Conservation (phyloP, 2,113 vertebrate genomes). For the Microcebus griseorufus region DNA sequence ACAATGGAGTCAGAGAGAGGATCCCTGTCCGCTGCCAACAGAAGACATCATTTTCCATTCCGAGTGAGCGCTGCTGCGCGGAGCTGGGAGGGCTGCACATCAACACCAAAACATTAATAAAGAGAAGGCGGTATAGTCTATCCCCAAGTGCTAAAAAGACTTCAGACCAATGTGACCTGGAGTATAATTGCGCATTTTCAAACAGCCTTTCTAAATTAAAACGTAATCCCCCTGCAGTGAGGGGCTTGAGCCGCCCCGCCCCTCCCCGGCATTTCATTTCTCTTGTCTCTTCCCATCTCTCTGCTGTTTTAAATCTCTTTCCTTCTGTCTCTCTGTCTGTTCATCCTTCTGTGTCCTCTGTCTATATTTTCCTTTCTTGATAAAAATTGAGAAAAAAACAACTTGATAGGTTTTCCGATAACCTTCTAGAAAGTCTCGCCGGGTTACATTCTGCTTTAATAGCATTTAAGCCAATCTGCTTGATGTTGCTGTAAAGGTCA, state of each 20-base stretch:
- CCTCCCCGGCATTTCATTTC: neutral
- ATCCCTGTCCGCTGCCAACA: neutral
- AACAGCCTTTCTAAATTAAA: slow-evolving; percentile 59
- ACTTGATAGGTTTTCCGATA: slow-evolving; percentile 77
- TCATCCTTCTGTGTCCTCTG: slow-evolving; percentile 75
- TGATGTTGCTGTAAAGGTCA: slow-evolving; percentile 89
- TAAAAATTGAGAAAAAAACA: slow-evolving; percentile 70
- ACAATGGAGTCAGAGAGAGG: neutral
- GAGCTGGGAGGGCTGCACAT: neutral
- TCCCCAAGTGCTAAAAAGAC: neutral
- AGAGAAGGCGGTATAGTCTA: neutral
- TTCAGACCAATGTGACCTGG: slow-evolving; percentile 37
- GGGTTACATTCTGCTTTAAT: slow-evolving; percentile 86
- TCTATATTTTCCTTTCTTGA: slow-evolving; percentile 68
- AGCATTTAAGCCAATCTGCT: slow-evolving; percentile 87
- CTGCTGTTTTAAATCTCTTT: slow-evolving; percentile 62
- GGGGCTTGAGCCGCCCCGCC: neutral
- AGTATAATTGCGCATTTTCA: slow-evolving; percentile 36
- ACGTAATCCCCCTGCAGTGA: neutral
- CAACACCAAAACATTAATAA: slow-evolving; percentile 36
- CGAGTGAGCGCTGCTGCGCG: neutral
- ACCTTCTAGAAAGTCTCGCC: slow-evolving; percentile 84
- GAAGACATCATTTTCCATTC: neutral
- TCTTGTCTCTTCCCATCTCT: neutral
- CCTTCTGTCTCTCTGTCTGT: slow-evolving; percentile 72